Conservation (phyloP, 2,888 invertebrate species). For the Autographa gamma region DNA sequence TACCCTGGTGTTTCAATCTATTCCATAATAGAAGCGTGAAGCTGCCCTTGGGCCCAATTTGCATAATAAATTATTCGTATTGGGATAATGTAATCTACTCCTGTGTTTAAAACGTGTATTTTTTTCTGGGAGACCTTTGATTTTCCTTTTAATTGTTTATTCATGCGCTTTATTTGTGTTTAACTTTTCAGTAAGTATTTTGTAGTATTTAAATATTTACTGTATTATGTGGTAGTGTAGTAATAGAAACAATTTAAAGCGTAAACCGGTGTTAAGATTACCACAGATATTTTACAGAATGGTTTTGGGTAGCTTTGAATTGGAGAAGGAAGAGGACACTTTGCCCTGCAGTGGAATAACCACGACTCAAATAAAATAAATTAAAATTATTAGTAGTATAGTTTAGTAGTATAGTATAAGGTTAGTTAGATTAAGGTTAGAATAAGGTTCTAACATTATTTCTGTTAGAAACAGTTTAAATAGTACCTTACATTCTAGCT, state of each 20-base stretch:
- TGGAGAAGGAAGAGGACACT: too few relatives aligned
- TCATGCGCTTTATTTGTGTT: not conserved
- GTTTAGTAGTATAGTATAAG: too few relatives aligned
- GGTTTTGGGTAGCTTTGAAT: too few relatives aligned
- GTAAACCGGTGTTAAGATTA: too few relatives aligned
- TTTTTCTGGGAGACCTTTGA: not conserved
- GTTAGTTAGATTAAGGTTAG: too few relatives aligned
- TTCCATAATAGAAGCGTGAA: constrained; percentile 58
- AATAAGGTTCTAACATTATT: not conserved
- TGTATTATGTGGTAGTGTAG: too few relatives aligned
- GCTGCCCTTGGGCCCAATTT: constrained; percentile 55
- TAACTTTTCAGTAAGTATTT: not conserved
- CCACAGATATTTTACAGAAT: too few relatives aligned
- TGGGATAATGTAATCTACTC: constrained; percentile 49
- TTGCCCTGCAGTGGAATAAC: too few relatives aligned
- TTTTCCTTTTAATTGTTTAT: not conserved
- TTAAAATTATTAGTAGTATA: too few relatives aligned
- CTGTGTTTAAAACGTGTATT: constrained; percentile 25
- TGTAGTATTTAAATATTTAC: too few relatives aligned
- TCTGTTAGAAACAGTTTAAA: not conserved
- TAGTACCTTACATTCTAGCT: not conserved
- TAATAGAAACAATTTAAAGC: too few relatives aligned
- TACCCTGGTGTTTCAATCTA: constrained; percentile 44
- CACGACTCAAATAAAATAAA: too few relatives aligned
- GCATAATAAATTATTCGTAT: constrained; percentile 57